A percentile compares a stretch with the other conserved stretches of the same genome.
phyloP scores from a whole-genome alignment of 1,140 invertebrate species.

The Rhizoglyphus robini region DNA sequence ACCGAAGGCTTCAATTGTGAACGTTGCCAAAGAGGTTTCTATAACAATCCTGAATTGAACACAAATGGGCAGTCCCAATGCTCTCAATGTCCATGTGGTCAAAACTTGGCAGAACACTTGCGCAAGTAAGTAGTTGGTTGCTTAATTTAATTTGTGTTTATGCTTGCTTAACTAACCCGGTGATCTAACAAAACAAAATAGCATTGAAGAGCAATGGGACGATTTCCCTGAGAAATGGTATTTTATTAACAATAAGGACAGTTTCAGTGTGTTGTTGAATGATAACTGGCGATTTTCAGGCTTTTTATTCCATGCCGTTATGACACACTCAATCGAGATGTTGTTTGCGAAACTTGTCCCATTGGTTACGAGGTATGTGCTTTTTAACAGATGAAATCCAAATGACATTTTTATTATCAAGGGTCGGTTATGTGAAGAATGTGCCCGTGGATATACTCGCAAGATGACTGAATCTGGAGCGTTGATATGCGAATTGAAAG shows the following conservation, averaged over 20 bases:
- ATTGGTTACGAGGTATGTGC: slow-evolving; percentile 39
- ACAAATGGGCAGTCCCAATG: slow-evolving; percentile 35
- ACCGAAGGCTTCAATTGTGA: slow-evolving; percentile 43
- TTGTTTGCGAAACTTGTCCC: slow-evolving; percentile 41
- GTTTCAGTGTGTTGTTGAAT: too few relatives aligned
- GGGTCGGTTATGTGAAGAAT: slow-evolving; percentile 28
- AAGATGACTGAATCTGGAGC: slow-evolving; percentile 36
- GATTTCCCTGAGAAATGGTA: background rate
- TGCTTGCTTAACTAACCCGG: too few relatives aligned
- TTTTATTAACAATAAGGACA: too few relatives aligned
- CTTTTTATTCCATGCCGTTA: slow-evolving; percentile 40
- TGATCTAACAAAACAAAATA: too few relatives aligned
- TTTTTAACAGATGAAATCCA: slow-evolving; percentile 1
- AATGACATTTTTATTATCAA: slow-evolving; percentile 9
- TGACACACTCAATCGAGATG: slow-evolving; percentile 35
- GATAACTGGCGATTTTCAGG: too few relatives aligned
- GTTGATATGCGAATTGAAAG: slow-evolving; percentile 21
- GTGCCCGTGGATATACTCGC: slow-evolving; percentile 35
- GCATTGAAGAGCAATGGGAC: background rate
- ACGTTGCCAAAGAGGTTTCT: slow-evolving; percentile 41
- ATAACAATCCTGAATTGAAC: slow-evolving; percentile 40
- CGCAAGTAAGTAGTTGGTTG: slow-evolving; percentile 20
- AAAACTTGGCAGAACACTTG: slow-evolving; percentile 44
- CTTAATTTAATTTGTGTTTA: background rate
- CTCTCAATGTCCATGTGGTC: slow-evolving; percentile 43